Base-by-base conservation (phyloP, 2,888 invertebrate species). In the Cremastinae sp. region DNA sequence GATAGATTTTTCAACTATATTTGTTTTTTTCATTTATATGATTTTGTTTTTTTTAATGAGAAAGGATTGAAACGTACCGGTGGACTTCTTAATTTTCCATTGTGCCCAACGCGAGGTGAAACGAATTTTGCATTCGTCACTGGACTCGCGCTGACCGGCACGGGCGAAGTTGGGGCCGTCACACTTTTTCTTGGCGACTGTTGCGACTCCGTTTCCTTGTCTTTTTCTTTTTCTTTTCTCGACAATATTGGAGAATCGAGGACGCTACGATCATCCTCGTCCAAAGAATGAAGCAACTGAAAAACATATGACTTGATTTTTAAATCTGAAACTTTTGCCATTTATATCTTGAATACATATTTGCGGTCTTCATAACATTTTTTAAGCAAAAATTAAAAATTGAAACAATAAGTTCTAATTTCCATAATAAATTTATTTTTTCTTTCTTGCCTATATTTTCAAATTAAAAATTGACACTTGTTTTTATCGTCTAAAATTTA, bases 221-320 rank as follows among this genome's bases (percentile, higher is more conserved):
- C 73, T 39, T 70, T 74, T 9, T 78, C 74, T 41, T 70, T 74
- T 8, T 78, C 74, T 12, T 75, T 74, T 53, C 61, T 61, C 70
- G 62, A 75, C 43, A 88, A 79, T 58, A 86, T 77, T 18, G 89
- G 89, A 78, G 89, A 89, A 83, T 88, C 88, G 78, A 87, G 85
- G 43, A 89, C 89, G 82, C 92, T 92, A 75, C 92, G 92, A 66
- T 95, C 94, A 82, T 96, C 96, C 82, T 95, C 95, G 81, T 94
- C 95, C 75, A 95, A 91, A 0, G 95, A 95, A 87, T 96, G 94
- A 70, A 96, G 90, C 35, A 96, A 90, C 94, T 96, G 89, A 18
- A 61, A 56, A 61, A 10, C 20, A 41, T 14, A 10, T 14, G 58
- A 35, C 28, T 10, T 12, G n/a, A n/a, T 35, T 22, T 39, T 12